Evolutionary conservation across 2,888 invertebrate genomes (phyloP), one percentile per base, ranked within the genome.

Genomic region (Stenichneumon culpator): DNA sequence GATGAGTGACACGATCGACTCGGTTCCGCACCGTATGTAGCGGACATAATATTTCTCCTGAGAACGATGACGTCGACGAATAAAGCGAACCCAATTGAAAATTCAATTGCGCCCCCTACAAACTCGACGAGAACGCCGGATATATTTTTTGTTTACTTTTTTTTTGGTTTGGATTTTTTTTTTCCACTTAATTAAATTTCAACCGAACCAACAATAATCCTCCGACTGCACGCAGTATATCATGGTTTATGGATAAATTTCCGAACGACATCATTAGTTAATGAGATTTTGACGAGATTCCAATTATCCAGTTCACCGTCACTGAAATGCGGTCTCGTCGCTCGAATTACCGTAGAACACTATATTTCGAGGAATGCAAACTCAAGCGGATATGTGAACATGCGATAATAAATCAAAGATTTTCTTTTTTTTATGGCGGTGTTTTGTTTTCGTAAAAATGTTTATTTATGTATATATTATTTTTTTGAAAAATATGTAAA

Each of bases 231-330:
- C 9, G 11, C 5, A 57, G 16, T 63, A 2, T 16, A 16, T 28
- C 28, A 9, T 7, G 11, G n/a, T 28, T 11, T n/a, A 28, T 63
- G 32, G 28, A 67, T 11, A 39, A 67, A 67, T 39, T 44, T 14
- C 7, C 14, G 39, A 67, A 39, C 39, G 67, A 39, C 14, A 36
- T 67, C 39, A 39, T 67, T 52, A 32, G 54, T 72, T 72, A 54
- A 72, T 36, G 72, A 54, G 72, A 72, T 32, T 72, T 72, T 72
- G 36, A 72, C 52, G 54, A 54, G 54, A 72, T 72, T 32, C 36
- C 72, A 50, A 72, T 72, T 52, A 72, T 72, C 54, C 54, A 22
- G 19, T 67, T 28, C 25, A n/a, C 3, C 7, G 50, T 28, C 70
- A 28, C 25, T 52, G 50, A 11, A 57, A 25, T 57, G 57, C 57